Conservation (phyloP, 2,797 vertebrate genomes). For the Erithacus rubecula region DNA sequence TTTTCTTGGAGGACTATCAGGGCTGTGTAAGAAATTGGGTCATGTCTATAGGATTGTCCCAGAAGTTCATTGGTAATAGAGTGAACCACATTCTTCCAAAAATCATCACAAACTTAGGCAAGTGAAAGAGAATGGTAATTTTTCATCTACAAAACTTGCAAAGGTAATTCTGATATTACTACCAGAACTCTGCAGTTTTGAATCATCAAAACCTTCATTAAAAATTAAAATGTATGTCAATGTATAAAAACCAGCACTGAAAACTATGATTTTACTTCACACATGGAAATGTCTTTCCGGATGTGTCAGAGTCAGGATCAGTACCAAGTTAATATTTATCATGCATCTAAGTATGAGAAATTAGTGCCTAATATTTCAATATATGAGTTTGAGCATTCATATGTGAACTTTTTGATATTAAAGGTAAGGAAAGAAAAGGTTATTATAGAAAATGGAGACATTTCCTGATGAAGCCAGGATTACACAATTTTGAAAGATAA, state of each 20-base stretch:
- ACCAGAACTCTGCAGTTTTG: neutral
- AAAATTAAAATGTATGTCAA: neutral
- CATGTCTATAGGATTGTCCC: neutral
- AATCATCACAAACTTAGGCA: neutral
- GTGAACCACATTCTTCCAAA: neutral
- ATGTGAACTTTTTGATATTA: neutral
- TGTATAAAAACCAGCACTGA: fast-evolving
- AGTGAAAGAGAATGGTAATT: neutral
- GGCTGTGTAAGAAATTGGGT: neutral
- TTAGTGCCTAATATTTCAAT: neutral
- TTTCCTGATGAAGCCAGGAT: slow-evolving; percentile 27
- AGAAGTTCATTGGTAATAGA: neutral
- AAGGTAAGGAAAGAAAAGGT: neutral
- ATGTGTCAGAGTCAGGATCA: neutral
- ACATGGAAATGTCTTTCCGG: neutral
- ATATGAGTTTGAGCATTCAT: neutral
- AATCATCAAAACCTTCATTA: neutral
- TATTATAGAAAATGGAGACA: slow-evolving; percentile 16
- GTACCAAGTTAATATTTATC: neutral
- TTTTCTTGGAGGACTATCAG: neutral
- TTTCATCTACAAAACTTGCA: neutral
- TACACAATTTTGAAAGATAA: slow-evolving; percentile 62
- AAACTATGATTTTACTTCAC: neutral
- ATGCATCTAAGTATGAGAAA: neutral
- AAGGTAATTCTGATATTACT: neutral